Base-by-base conservation (phyloP, 2,888 invertebrate species). In the Machimus atricapillus region DNA sequence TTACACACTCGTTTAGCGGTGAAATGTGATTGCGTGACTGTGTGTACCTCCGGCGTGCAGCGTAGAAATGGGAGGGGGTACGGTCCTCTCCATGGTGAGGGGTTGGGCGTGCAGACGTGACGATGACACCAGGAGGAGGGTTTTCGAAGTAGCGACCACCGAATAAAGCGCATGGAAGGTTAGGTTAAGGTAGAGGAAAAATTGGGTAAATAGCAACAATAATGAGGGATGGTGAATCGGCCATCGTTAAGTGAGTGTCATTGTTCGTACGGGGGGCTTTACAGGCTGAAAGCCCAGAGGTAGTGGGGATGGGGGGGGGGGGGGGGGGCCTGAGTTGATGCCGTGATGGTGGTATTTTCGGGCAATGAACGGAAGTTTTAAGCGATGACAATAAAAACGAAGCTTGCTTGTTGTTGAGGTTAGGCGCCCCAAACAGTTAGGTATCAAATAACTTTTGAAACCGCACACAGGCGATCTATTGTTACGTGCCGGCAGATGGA, bases 371-470 rank as follows among this genome's bases (percentile, higher is more conserved):
- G 76, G 76, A 86, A 77, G 83, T 82, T 86, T 86, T 86, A 87
- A 83, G 66, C 83, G 86, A 86, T 77, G 77, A 87, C 78, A 83
- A 86, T 87, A 83, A 86, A 78, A 82, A 86, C 66, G 77, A 77
- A 76, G 58, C 58, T 76, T 14, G 85, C 3, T 40, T 81, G 74
- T 85, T 52, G 81, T 85, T 86, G 46, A 76, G 79, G 76, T 78
- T 37, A 73, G 81, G 31, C 27, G 31, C 56, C 34, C 56, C 66
- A 27, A 66, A 66, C 34, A 37, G 37, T 34, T 8, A 37, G 56
- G 82, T 66, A 83, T 83, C 46, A 27, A 27, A 52, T 79, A 79
- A 46, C 46, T 79, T 79, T 79, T 79, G 46, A 40, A 52, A 79
- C 52, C 52, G 52, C 79, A 66, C 66, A 66, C 66, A 23, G 66